Evolutionary conservation across 92 coral and sea anemone species (phyloP).

Genomic region (Parazoanthus darwini): DNA sequence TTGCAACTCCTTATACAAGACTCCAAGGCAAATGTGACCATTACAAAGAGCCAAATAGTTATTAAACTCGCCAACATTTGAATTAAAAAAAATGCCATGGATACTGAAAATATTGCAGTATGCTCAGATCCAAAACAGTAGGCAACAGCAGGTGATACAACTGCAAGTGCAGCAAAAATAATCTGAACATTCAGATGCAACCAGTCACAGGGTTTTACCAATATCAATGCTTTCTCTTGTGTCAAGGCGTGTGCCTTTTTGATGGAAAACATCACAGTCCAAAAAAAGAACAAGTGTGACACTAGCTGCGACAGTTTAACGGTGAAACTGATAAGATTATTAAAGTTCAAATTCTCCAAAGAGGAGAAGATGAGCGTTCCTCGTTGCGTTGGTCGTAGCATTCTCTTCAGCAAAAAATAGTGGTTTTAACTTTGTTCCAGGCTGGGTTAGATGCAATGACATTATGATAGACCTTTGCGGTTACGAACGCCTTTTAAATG

Average conservation of each 20-base stretch:
- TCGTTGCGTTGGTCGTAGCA: not conserved
- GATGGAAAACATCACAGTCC: conserved; percentile 54
- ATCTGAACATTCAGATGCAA: conserved; percentile 46
- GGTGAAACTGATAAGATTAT: conserved; percentile 16
- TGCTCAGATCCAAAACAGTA: conserved; percentile 1
- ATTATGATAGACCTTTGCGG: no score
- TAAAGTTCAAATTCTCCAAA: conserved; percentile 12
- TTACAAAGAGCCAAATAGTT: conserved; percentile 62
- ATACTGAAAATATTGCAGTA: not conserved
- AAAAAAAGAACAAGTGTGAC: conserved; percentile 62
- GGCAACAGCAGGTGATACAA: not conserved
- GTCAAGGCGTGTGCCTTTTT: conserved; percentile 26
- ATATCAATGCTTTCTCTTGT: conserved; percentile 42
- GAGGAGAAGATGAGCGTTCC: not conserved
- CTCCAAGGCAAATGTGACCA: conserved; percentile 56
- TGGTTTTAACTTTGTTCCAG: not conserved
- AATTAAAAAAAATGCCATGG: not conserved
- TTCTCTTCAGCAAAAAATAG: conserved; percentile 4
- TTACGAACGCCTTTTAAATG: no score
- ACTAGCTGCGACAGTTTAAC: conserved; percentile 42
- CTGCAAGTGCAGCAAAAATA: conserved; percentile 28
- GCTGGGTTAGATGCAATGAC: no score
- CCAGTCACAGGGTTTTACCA: conserved; percentile 53
- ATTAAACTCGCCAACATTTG: conserved; percentile 58
- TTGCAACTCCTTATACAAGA: conserved; percentile 45